A percentile compares a stretch with the other conserved stretches of the same genome.
Evolutionary conservation across 1,140 invertebrate species (phyloP).

Genomic region (Samia ricini): DNA sequence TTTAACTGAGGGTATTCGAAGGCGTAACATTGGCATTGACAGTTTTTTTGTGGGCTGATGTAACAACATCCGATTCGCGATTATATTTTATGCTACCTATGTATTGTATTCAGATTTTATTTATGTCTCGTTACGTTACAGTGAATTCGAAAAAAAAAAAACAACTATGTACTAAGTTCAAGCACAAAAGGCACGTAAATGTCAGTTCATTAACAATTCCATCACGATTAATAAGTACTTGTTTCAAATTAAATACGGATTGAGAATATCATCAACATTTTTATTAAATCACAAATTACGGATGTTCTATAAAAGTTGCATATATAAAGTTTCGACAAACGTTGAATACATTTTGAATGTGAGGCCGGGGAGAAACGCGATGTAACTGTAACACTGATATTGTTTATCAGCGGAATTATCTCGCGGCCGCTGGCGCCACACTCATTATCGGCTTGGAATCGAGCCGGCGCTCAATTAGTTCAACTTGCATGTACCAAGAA

Average conservation of each 20-base stretch:
- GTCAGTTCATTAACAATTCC: constrained; percentile 13
- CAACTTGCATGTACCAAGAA: constrained; percentile 16
- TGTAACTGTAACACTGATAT: constrained; percentile 29
- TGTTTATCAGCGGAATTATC: constrained; percentile 31
- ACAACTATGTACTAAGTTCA: constrained; percentile 18
- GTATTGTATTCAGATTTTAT: constrained; percentile 52
- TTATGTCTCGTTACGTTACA: constrained; percentile 46
- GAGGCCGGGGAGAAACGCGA: constrained; percentile 15
- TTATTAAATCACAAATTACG: too few species aligned
- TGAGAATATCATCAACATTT: too few species aligned
- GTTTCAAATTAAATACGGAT: constrained; percentile 14
- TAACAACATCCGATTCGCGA: constrained; percentile 39
- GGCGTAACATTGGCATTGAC: constrained; percentile 47
- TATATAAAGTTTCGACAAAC: neutral
- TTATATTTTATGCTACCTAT: constrained; percentile 31
- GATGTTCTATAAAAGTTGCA: neutral
- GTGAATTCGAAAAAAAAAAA: constrained; percentile 35
- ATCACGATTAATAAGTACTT: constrained; percentile 14
- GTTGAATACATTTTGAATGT: neutral
- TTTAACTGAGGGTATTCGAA: neutral
- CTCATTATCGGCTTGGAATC: constrained; percentile 34
- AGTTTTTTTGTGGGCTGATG: constrained; percentile 42
- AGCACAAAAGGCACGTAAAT: constrained; percentile 23
- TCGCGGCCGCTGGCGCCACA: constrained; percentile 29
- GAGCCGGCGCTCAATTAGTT: constrained; percentile 29